Evolutionary conservation across 2,113 vertebrate genomes (phyloP).

Genomic region (Xiphias gladius): DNA sequence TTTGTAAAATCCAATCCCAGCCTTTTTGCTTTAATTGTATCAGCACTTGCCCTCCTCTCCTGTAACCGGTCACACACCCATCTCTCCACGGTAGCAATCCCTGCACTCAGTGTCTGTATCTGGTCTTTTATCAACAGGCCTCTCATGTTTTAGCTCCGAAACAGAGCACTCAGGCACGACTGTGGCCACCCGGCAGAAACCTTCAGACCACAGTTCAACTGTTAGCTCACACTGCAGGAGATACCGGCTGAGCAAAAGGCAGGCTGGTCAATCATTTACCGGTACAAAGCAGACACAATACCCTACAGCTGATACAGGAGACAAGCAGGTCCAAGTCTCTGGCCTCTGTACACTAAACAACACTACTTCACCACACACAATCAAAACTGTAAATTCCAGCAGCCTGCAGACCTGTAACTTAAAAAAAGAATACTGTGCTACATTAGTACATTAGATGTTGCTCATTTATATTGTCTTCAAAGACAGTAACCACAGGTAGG

Average conservation of each 20-base stretch:
- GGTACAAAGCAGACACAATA: constrained; percentile 8
- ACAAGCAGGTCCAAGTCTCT: neutral
- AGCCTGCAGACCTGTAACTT: neutral
- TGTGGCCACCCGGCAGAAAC: neutral
- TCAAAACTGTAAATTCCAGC: neutral
- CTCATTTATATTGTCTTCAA: neutral
- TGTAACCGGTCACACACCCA: neutral
- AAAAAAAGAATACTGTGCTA: neutral
- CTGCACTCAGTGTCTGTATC: neutral
- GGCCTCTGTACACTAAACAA: neutral
- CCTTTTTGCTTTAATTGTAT: neutral
- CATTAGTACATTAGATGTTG: neutral
- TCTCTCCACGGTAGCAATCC: neutral
- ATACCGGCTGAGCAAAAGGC: neutral
- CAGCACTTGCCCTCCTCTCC: no score
- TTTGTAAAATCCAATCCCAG: neutral
- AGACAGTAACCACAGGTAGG: neutral
- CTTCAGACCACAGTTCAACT: constrained; percentile 11
- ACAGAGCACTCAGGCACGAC: neutral
- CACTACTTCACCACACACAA: neutral
- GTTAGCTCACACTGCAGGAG: constrained; percentile 1
- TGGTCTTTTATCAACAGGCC: neutral
- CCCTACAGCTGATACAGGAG: neutral
- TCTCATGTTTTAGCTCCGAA: neutral
- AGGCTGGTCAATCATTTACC: constrained; percentile 53